These are phyloP conservation scores for Balearica regulorum DNA, from an alignment of 2,797 vertebrate species.

Conservation along the genomic window DNA sequence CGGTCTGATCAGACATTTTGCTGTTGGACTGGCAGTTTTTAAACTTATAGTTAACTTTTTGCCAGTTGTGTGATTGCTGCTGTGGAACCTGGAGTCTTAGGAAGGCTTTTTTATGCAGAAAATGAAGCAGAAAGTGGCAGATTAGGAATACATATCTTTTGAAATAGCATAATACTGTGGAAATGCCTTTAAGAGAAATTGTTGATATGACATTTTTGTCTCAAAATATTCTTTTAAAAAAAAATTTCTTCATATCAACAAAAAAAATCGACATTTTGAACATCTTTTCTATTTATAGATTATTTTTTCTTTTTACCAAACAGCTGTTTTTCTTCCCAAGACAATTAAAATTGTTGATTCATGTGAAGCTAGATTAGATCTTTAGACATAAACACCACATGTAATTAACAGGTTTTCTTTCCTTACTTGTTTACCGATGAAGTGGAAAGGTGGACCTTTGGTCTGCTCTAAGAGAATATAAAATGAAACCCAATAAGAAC, in stretches of 20 bases:
- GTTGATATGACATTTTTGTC: not conserved
- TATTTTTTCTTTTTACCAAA: not conserved
- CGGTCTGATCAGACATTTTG: not conserved
- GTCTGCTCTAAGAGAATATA: not conserved
- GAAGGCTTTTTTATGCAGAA: not conserved
- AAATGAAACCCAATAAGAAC: not conserved
- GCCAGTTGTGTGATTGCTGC: not conserved
- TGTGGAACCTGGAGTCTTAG: not conserved
- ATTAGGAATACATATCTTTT: not conserved
- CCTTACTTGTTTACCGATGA: not conserved
- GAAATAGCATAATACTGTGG: not conserved
- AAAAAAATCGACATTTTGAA: not conserved
- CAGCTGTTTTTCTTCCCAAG: not conserved
- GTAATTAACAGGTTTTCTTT: not conserved
- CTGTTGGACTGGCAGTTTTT: not conserved
- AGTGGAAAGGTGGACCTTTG: not conserved
- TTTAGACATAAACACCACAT: not conserved
- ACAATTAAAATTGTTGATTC: not conserved
- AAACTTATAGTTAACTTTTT: not conserved
- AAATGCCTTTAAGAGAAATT: not conserved
- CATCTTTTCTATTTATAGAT: not conserved
- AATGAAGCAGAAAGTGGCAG: not conserved
- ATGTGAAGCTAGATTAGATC: not conserved
- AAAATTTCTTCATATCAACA: not conserved
- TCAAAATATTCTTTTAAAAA: not conserved